These are phyloP conservation scores for Drosophila lini DNA, from an alignment of 1,140 invertebrate species.

Conservation along the genomic window DNA sequence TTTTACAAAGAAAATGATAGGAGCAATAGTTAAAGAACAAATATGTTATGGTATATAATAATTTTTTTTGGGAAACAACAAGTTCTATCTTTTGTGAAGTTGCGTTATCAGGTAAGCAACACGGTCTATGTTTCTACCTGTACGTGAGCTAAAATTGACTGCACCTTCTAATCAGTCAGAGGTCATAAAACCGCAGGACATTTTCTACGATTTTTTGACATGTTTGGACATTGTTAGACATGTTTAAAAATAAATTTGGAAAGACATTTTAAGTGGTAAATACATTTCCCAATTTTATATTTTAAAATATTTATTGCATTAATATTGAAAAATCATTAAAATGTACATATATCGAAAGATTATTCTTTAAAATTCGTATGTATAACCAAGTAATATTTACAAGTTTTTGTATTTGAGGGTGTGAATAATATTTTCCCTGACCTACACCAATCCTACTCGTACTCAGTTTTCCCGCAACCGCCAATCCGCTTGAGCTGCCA, in stretches of 20 bases:
- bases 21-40: not conserved
- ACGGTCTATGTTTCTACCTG: not conserved
- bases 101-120: not conserved
- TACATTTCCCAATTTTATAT: not conserved
- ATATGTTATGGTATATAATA: not conserved
- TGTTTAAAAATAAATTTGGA: not conserved
- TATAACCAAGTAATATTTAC: too few relatives aligned
- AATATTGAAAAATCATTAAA: too few relatives aligned
- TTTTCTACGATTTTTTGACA: not conserved
- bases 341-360: too few relatives aligned
- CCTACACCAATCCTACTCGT: slow-evolving; percentile 1
- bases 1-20: not conserved
- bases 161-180: slow-evolving; percentile 5
- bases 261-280: too few relatives aligned
- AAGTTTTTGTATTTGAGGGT: too few relatives aligned
- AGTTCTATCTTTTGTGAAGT: not conserved
- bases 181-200: slow-evolving; percentile 10
- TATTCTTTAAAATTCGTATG: too few relatives aligned
- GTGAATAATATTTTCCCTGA: not conserved
- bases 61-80: not conserved
- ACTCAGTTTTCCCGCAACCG: not conserved
- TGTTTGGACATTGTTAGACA: not conserved
- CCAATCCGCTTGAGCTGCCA: slow-evolving; percentile 6
- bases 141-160: not conserved
- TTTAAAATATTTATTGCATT: not conserved